Conservation (phyloP, 1,140 invertebrate species). For the Diachasmimorpha longicaudata region DNA sequence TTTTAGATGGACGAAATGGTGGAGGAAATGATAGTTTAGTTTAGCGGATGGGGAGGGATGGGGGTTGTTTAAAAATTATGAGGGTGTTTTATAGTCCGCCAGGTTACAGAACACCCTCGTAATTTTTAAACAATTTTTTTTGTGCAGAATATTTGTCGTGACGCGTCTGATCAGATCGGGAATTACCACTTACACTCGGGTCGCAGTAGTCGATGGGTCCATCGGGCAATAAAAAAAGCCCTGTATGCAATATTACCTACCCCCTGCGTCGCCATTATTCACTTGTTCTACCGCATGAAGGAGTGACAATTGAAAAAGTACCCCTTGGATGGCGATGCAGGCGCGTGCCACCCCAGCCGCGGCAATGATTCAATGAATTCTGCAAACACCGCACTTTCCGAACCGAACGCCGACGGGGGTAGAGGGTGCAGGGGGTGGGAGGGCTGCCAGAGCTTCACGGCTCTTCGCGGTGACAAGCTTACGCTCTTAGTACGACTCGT, state of each 20-base stretch:
- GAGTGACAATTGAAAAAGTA: conserved; percentile 47
- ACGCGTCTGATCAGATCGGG: too few species aligned
- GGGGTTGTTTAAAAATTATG: too few species aligned
- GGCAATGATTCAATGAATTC: conserved; percentile 56
- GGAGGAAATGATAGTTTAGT: too few species aligned
- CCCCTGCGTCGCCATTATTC: conserved; percentile 34
- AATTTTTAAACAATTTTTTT: too few species aligned
- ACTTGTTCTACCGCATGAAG: conserved; percentile 26
- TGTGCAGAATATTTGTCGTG: too few species aligned
- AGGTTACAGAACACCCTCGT: too few species aligned
- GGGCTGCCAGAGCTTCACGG: neutral
- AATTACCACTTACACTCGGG: too few species aligned
- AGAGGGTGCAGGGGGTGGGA: neutral
- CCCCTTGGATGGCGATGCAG: conserved; percentile 7
- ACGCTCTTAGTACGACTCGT: conserved; percentile 48
- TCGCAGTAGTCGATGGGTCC: too few species aligned
- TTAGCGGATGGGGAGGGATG: too few species aligned
- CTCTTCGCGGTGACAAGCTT: conserved; percentile 47
- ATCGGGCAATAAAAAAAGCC: neutral
- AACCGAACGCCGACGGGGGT: neutral
- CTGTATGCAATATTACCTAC: neutral
- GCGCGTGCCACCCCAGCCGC: conserved; percentile 45
- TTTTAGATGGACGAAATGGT: too few species aligned
- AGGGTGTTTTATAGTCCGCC: too few species aligned
- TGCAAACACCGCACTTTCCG: conserved; percentile 51